Base-by-base conservation (phyloP, 2,888 invertebrate genomes). In the Conistra vaccinii region DNA sequence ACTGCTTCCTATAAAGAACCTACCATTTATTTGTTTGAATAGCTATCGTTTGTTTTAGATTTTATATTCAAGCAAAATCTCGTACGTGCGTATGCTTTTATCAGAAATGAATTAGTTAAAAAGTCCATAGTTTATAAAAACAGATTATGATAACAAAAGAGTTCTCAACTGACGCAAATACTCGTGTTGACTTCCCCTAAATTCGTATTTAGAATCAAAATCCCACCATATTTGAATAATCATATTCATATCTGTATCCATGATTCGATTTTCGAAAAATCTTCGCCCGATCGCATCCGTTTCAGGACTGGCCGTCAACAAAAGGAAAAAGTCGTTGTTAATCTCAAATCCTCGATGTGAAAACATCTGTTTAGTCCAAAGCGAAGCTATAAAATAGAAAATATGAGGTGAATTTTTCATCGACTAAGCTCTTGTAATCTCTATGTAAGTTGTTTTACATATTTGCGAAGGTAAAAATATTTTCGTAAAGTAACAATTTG, bases 321-420 rank as follows among this genome's bases (percentile, higher is more conserved):
- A 88, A 87, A 88, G 86, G 78, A 87, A 89, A 83, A 81, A 82
- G 73, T 74, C 82, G 82, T 82, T 88, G 87, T 87, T 90, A 90
- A 90, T 86, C 87, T 81, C 71, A 87, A 89, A 88, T 87, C 85
- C 86, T 85, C 84, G 76, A 80, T 78, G 81, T 66, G 74, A 80
- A 84, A 83, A 85, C 78, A 80, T 88, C 80, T 86, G 86, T 88
- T 88, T 86, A 63, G 62, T 72, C 58, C 48, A 78, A 81, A 81
- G 67, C 67, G 69, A 70, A 68, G 77, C 67, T 76, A 74, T 83
- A 84, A 87, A 89, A 87, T 85, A 84, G 73, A 81, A 85, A 87
- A 88, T 73, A 76, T 78, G 67, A 70, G 42, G 75, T 77, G 58
- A 79, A 87, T 79, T 85, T 80, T 81, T 73, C 67, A 80, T 75